Evolutionary conservation across 2,797 vertebrate species (phyloP), one percentile per base, ranked within the genome.

Genomic region (Halcyon smyrnensis): DNA sequence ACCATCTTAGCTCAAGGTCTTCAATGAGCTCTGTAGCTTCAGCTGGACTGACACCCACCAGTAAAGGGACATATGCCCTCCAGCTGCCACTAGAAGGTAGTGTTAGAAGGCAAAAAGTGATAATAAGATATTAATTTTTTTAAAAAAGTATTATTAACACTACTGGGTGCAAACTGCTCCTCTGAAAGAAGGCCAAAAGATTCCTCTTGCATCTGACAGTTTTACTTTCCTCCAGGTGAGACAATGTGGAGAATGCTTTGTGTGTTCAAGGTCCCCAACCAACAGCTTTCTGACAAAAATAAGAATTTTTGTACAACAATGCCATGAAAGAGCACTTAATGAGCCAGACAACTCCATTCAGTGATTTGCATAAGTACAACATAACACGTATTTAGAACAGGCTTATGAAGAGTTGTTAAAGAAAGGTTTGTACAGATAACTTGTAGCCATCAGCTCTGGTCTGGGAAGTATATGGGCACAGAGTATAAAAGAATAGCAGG

Each of bases 301-400:
- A 67, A 23, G 45, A 18, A 32, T 30, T 53, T 57, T 71, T 3
- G 1, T n/a, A n/a, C 8, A 32, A 3, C 4, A 4, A 3, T 3
- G 4, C 8, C 57, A 15, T 48, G 53, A 43, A 48, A 8, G 13
- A 84, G 34, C 20, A 34, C 7, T 17, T 48, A 25, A 63, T 10
- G 16, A 81, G 11, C 27, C 41, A 16, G 50, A 3, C 8, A 57
- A 57, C 6, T 25, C n/a, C 1, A 1, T 50, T 36, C 62, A 46
- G 24, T 34, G 3, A 34, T 71, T 62, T 86, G 21, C 30, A n/a
- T 12, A 32, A 78, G 4, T 6, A 59, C 24, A 36, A 36, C 34
- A 36, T 36, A 70, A 14, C 30, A 28, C 4, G 4, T 48, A 7
- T 21, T 64, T 45, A 74, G 7, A 12, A 21, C 0, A 0, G 67